Evolutionary conservation across 2,797 vertebrate genomes (phyloP).

Genomic region (Pempheris klunzingeri): DNA sequence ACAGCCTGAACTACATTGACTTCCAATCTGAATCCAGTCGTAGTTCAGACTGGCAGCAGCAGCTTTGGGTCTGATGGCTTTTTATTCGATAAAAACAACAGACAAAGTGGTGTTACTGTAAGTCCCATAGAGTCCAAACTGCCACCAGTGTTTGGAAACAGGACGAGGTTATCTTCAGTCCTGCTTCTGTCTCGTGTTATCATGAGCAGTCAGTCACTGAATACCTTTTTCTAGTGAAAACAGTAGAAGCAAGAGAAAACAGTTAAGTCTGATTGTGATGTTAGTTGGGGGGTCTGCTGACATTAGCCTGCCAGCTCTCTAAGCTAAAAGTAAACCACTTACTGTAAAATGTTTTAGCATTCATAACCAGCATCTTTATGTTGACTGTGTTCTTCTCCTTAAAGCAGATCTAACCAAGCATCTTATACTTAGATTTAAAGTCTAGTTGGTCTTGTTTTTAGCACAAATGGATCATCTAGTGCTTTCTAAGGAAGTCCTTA

Average conservation of each 20-base stretch:
- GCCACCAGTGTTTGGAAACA: neutral
- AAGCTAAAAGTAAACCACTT: too few relatives aligned
- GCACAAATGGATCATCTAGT: too few relatives aligned
- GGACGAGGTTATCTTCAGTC: neutral
- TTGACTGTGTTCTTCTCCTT: neutral
- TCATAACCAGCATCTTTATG: too few relatives aligned
- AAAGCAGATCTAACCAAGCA: too few relatives aligned
- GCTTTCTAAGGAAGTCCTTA: too few relatives aligned
- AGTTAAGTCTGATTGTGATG: too few relatives aligned
- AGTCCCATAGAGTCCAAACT: neutral
- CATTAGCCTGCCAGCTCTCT: too few relatives aligned
- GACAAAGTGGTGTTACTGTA: slow-evolving; percentile 7
- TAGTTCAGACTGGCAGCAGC: neutral
- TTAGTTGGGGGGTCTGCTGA: too few relatives aligned
- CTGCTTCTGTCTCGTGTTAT: neutral
- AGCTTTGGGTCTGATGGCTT: slow-evolving; percentile 33
- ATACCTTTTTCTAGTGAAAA: neutral
- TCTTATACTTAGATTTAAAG: too few relatives aligned
- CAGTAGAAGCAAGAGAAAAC: neutral
- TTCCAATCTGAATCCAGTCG: slow-evolving; percentile 42
- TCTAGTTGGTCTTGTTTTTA: too few relatives aligned
- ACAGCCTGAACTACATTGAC: slow-evolving; percentile 15
- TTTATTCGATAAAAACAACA: slow-evolving; percentile 23
- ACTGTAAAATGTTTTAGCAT: neutral
- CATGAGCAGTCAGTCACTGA: neutral